Conservation (phyloP, 2,888 invertebrate species). For the Leptura quadrifasciata region DNA sequence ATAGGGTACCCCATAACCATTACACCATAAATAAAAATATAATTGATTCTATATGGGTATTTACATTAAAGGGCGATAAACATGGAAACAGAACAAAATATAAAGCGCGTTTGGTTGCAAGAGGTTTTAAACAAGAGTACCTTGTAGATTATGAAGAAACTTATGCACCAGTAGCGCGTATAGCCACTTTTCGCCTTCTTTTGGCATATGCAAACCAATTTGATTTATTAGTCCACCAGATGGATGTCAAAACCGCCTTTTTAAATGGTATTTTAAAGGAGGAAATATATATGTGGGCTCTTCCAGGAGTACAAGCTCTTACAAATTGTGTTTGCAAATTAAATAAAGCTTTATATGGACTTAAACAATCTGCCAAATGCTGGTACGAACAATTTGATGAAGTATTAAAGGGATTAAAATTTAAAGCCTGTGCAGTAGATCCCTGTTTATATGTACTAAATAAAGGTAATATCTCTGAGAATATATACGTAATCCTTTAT, state of each 20-base stretch:
- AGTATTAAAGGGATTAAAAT: background rate
- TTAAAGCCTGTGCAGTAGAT: background rate
- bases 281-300: conserved; percentile 4
- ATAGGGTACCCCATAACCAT: too few species aligned
- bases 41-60: background rate
- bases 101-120: background rate
- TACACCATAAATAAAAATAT: too few species aligned
- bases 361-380: conserved; percentile 1
- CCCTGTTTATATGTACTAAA: conserved; percentile 1
- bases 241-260: conserved; percentile 19
- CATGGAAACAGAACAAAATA: background rate
- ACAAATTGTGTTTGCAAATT: background rate
- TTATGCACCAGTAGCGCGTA: conserved; percentile 8
- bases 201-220: background rate
- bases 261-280: background rate
- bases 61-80: background rate
- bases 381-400: conserved; percentile 8
- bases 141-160: conserved; percentile 7
- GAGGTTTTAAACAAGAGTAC: conserved; percentile 4
- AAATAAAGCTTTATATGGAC: conserved; percentile 4
- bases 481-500: conserved; percentile 5
- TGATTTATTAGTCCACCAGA: background rate
- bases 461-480: background rate
- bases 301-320: background rate
- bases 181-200: conserved; percentile 5